These are phyloP conservation scores for Gobio occitaniae DNA, from an alignment of 2,797 vertebrate genomes.

Conservation along the genomic window DNA sequence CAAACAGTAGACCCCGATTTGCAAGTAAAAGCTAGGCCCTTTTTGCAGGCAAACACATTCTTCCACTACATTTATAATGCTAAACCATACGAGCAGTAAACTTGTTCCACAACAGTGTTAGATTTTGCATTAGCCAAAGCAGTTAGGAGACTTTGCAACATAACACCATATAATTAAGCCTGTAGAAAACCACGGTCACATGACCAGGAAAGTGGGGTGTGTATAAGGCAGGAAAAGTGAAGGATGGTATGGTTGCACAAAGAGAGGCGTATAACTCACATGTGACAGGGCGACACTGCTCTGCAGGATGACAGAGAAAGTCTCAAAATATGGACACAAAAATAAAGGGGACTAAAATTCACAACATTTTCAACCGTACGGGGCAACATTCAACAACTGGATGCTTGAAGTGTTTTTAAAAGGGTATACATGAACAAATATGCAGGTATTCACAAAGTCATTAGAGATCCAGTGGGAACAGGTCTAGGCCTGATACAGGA, in stretches of 20 bases:
- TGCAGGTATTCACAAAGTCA: constrained; percentile 2
- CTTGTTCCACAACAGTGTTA: not conserved
- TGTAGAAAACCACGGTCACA: not conserved
- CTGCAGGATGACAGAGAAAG: constrained; percentile 67
- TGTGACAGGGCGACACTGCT: constrained; percentile 77
- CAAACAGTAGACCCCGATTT: constrained; percentile 1
- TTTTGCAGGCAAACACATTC: not conserved
- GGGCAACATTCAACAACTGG: not conserved
- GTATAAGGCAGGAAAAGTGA: not conserved
- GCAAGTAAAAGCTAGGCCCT: not conserved
- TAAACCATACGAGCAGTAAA: not conserved
- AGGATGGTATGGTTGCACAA: constrained; percentile 32
- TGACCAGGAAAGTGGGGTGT: not conserved
- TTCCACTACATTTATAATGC: not conserved
- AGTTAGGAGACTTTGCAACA: not conserved
- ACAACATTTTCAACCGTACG: not conserved
- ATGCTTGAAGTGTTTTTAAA: not conserved
- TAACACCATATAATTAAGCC: constrained; percentile 9
- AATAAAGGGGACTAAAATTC: not conserved
- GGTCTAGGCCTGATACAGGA: constrained; percentile 20
- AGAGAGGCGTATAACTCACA: constrained; percentile 73
- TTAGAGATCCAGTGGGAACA: constrained; percentile 9
- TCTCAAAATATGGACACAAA: constrained; percentile 19
- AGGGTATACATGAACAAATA: not conserved
- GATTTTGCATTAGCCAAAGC: not conserved